Evolutionary conservation across 2,113 vertebrate species (phyloP).

Genomic region (Cyprinodon variegatus): DNA sequence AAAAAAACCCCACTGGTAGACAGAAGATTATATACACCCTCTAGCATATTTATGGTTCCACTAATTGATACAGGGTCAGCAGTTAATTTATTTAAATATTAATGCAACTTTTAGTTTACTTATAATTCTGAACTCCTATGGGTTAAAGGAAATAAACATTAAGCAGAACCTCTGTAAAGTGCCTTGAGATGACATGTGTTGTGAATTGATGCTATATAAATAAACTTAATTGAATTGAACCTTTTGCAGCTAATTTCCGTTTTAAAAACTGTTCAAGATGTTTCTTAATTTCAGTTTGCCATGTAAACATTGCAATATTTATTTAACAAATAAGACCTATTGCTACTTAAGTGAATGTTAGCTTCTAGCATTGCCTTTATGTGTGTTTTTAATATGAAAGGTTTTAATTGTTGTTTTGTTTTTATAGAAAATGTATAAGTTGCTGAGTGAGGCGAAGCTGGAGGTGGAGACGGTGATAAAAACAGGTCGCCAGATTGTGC

Average conservation of each 20-base stretch:
- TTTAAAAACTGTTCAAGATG: too few species aligned
- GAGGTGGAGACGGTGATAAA: slow-evolving; percentile 99
- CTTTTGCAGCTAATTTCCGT: too few species aligned
- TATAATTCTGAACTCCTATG: not conserved
- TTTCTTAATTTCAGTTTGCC: too few species aligned
- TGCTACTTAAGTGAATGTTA: not conserved
- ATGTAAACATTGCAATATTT: too few species aligned
- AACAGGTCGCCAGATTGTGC: slow-evolving; percentile 96
- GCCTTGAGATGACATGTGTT: too few species aligned
- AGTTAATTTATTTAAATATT: too few species aligned
- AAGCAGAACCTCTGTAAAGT: not conserved
- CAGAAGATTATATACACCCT: not conserved
- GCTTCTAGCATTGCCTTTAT: not conserved
- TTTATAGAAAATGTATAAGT: slow-evolving; percentile 92
- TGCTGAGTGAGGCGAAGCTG: slow-evolving; percentile 95
- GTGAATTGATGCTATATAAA: too few species aligned
- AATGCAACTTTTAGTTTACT: not conserved
- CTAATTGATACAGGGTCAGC: not conserved
- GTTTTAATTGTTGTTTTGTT: not conserved
- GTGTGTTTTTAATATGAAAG: too few species aligned
- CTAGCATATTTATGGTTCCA: not conserved
- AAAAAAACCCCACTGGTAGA: too few species aligned
- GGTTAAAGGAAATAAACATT: not conserved
- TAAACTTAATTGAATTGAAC: too few species aligned
- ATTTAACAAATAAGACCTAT: not conserved